Base-by-base conservation (phyloP, 2,113 vertebrate genomes). In the Spea bombifrons region DNA sequence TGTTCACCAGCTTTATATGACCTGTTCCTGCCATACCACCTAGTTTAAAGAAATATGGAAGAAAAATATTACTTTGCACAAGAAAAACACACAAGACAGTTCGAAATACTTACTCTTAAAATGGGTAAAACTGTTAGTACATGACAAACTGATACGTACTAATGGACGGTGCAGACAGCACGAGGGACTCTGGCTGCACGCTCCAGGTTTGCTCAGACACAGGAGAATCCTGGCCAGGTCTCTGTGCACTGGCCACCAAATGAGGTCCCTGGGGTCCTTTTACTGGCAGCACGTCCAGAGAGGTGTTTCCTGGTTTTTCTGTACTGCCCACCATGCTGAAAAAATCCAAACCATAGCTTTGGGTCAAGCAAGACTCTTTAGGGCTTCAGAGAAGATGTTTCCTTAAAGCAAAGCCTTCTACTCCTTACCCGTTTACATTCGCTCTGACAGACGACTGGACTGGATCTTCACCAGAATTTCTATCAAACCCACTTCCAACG, bases 271-370 rank as follows among this genome's bases (percentile, higher is more conserved):
- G 95, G 75, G 97, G 97, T 81, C 96, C 97, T 86, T 92, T 98
- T 80, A 99, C 97, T 49, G 97, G 97, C 55, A 99, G 90, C 78
- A 97, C 92, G 43, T 99, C 97, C 88, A 99, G 86, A 73, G 92
- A 92, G 55, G 91, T 85, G 70, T 93, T 91, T 78, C 87, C 86
- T 73, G 88, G 88, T 66, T 85, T 89, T 45, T 84, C 84, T 44
- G 75, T 81, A 73, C 86, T 87, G 67, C 84, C 83, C 55, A 84
- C 81, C 46, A 86, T 90, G 81, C 91, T 95, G 84, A 66, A 9
- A 67, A 69, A 53, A 7, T 30, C 30, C 30, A 30, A 30, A 30
- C 30, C 30, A 30, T 30, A 30, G 30, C 30, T 30, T 30, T 30
- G 30, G 30, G 30, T 30, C 30, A 30, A 30, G 30, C 30, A 30